phyloP scores from a whole-genome alignment of 2,797 vertebrate species.

The Agapornis canus region DNA sequence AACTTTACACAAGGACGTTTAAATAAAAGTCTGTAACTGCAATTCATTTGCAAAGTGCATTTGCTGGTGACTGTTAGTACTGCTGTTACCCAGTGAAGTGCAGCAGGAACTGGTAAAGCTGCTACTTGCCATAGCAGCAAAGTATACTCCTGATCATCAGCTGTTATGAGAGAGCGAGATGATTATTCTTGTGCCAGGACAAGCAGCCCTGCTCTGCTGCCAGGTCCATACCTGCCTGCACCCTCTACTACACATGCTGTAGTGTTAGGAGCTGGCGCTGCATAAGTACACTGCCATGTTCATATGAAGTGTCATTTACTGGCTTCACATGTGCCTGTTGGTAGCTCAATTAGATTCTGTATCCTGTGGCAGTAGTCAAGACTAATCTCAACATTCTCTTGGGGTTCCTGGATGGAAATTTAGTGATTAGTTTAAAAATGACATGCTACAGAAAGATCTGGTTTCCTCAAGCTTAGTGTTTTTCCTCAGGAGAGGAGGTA shows the following conservation, averaged over 20 bases:
- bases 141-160: not conserved
- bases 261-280: not conserved
- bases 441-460: not conserved
- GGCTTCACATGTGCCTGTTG: not conserved
- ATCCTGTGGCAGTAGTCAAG: not conserved
- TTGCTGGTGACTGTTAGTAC: not conserved
- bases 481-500: not conserved
- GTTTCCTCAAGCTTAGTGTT: not conserved
- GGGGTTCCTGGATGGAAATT: not conserved
- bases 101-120: not conserved
- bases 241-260: not conserved
- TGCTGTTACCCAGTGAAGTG: not conserved
- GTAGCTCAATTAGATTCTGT: not conserved
- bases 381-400: not conserved
- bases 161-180: not conserved
- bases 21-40: not conserved
- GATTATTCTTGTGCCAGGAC: not conserved
- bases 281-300: rapidly evolving
- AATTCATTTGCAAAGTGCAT: not conserved
- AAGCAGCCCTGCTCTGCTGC: not conserved
- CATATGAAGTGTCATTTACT: not conserved
- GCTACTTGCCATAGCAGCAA: not conserved
- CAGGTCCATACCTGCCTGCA: not conserved
- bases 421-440: not conserved
- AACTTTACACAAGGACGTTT: not conserved